Evolutionary conservation across 2,113 vertebrate species (phyloP).

Genomic region (Planiliza haematocheilus): DNA sequence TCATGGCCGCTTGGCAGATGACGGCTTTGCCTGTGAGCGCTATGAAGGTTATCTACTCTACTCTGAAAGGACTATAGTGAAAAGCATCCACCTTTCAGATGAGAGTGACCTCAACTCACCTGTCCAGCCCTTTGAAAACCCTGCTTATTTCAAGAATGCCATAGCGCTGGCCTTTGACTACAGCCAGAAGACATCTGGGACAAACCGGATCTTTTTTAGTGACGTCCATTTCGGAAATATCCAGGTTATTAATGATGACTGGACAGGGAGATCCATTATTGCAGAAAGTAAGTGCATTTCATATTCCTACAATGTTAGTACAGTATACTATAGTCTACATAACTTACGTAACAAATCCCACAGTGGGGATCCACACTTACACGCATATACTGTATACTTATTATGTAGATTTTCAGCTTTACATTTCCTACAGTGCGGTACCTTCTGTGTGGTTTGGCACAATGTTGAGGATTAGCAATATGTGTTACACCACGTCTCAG

Average conservation of each 20-base stretch:
- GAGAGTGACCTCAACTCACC: slow-evolving; percentile 97
- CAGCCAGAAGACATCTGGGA: slow-evolving; percentile 85
- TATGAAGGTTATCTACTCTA: slow-evolving; percentile 97
- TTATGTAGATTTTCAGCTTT: neutral
- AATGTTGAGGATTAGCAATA: neutral
- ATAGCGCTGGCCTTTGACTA: slow-evolving; percentile 96
- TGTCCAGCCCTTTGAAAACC: slow-evolving; percentile 93
- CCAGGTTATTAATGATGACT: slow-evolving; percentile 96
- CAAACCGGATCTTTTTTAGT: slow-evolving; percentile 97
- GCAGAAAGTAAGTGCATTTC: slow-evolving; percentile 91
- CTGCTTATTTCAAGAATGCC: slow-evolving; percentile 94
- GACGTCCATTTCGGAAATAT: slow-evolving; percentile 98
- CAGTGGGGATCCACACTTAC: neutral
- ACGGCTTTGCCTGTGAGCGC: slow-evolving; percentile 90
- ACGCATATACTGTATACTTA: neutral
- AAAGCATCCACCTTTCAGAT: slow-evolving; percentile 97
- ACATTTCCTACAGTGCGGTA: neutral
- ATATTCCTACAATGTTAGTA: neutral
- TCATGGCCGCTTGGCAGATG: slow-evolving; percentile 92
- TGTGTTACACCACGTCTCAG: neutral
- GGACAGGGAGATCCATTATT: slow-evolving; percentile 89
- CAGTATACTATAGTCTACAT: neutral
- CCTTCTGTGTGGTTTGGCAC: neutral
- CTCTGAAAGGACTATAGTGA: slow-evolving; percentile 95
- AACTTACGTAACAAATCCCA: too few relatives aligned